Base-by-base conservation (phyloP, 2,888 invertebrate species). In the Synergus japonicus region DNA sequence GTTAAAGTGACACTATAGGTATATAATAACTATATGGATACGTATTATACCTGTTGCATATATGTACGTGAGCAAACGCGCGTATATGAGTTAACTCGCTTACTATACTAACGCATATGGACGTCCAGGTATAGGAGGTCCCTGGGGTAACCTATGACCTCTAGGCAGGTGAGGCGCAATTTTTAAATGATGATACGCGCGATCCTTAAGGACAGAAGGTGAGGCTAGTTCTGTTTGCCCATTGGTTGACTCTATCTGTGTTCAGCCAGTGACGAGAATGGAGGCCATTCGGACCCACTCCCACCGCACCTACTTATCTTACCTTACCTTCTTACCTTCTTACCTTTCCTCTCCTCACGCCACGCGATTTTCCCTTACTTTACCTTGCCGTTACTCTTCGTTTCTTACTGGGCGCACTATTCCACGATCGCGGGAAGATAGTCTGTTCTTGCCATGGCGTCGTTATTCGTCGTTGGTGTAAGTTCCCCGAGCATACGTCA, bases 231-330 rank as follows among this genome's bases (percentile, higher is more conserved):
- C 77, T 77, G 64, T 77, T 49, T 77, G 77, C 46, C 41, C 49
- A 77, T 77, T 77, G 77, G 77, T 65, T 15, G 77, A 77, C 37
- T 65, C 44, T 7, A 46, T 64, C 46, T 46, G 63, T 63, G 65
- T 22, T 77, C 64, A 77, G 64, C 46, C 63, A 65, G 77, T 77
- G 78, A 82, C 83, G 82, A 89, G 88, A 89, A 89, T 89, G 88
- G 89, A 89, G 88, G 89, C 89, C 88, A 89, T 87, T 84, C 85
- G 87, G 87, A 86, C 87, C 85, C 86, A 87, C 87, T 87, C 87
- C 87, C 87, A 87, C 86, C 84, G 85, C 85, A 85, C 86, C 86
- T 88, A 87, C 86, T 87, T 87, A 76, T 87, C 86, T 86, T 87
- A 83, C 83, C 83, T 85, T 86, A 83, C 86, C 86, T 85, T 86